phyloP scores from a whole-genome alignment of 2,888 invertebrate species.

The Sarcophaga carnaria region DNA sequence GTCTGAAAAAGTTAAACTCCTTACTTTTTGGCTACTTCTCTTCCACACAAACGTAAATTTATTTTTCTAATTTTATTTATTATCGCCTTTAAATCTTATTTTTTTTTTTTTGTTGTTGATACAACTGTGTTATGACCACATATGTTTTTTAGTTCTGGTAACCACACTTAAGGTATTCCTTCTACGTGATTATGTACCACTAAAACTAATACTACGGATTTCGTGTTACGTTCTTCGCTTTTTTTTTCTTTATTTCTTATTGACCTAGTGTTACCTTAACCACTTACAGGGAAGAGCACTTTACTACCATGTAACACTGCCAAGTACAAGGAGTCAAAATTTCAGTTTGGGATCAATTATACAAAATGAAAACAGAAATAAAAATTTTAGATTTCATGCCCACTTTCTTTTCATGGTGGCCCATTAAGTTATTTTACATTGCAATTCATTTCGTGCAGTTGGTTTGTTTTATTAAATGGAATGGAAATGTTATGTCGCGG shows the following conservation, averaged over 20 bases:
- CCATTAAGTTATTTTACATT: not conserved
- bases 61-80: conserved; percentile 47
- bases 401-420: not conserved
- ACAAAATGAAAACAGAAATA: no score
- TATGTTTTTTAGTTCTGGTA: no score
- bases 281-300: not conserved
- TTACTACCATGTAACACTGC: not conserved
- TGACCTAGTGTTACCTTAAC: conserved; percentile 41
- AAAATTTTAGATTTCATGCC: not conserved
- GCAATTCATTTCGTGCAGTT: not conserved
- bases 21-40: not conserved
- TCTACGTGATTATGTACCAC: no score
- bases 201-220: no score
- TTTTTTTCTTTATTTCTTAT: conserved; percentile 24
- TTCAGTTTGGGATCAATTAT: no score
- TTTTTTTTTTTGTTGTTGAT: conserved; percentile 12
- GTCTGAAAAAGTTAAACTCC: no score
- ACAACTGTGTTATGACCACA: conserved; percentile 41
- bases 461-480: conserved; percentile 20
- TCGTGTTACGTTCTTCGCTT: not conserved
- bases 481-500: no score
- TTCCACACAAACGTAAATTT: conserved; percentile 9
- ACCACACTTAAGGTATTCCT: no score
- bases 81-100: conserved; percentile 58
- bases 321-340: no score